These are phyloP conservation scores for Xanthia icteritia DNA, from an alignment of 2,888 invertebrate species.

Conservation along the genomic window DNA sequence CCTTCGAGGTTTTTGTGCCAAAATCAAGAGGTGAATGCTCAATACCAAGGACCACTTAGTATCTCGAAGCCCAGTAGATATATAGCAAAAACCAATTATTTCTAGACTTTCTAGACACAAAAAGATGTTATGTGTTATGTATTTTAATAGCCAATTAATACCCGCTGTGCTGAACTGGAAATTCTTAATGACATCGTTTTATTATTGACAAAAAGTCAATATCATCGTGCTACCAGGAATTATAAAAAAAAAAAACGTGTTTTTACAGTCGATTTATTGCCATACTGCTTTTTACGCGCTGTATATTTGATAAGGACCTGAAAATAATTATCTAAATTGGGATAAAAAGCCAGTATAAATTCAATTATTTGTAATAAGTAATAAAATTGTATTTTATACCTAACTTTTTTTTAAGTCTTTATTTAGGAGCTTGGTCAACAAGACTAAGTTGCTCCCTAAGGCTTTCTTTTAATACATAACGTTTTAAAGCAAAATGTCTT, in stretches of 20 bases:
- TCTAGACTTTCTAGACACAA: slow-evolving; percentile 23
- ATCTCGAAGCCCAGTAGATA: slow-evolving; percentile 18
- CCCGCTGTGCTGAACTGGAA: slow-evolving; percentile 57
- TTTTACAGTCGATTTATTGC: slow-evolving; percentile 14
- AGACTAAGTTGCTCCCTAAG: no score
- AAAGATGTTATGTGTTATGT: slow-evolving; percentile 49
- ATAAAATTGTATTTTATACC: not conserved
- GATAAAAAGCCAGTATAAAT: not conserved
- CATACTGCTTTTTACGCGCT: slow-evolving; percentile 19
- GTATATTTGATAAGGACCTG: not conserved
- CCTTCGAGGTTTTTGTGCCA: not conserved
- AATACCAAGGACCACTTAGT: slow-evolving; percentile 21
- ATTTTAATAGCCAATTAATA: slow-evolving; percentile 62
- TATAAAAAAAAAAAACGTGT: slow-evolving; percentile 13
- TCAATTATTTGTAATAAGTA: no score
- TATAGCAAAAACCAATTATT: slow-evolving; percentile 25
- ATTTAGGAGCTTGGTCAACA: no score
- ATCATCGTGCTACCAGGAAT: slow-evolving; percentile 21
- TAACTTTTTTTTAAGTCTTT: no score
- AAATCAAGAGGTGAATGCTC: slow-evolving; percentile 12
- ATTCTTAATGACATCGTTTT: slow-evolving; percentile 53
- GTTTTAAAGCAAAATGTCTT: not conserved
- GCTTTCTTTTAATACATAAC: no score
- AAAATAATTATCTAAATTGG: not conserved
- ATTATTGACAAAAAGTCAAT: slow-evolving; percentile 41